phyloP scores from a whole-genome alignment of 2,797 vertebrate species.

The Chelmon rostratus region DNA sequence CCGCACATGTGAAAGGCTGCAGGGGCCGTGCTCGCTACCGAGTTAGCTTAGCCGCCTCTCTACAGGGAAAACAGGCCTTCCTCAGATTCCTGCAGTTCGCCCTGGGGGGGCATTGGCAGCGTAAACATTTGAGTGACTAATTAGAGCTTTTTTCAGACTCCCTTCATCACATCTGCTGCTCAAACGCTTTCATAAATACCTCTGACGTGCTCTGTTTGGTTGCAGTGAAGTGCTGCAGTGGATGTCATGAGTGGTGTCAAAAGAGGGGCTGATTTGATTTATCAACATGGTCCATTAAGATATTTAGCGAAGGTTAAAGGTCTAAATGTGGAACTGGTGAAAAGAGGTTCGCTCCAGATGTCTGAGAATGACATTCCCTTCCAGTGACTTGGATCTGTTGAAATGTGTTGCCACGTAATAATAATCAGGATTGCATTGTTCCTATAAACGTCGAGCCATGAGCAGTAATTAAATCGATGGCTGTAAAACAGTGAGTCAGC shows the following conservation, averaged over 20 bases:
- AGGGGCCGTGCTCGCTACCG: slow-evolving; percentile 28
- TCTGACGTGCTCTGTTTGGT: slow-evolving; percentile 52
- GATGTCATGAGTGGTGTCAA: slow-evolving; percentile 36
- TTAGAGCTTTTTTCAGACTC: slow-evolving; percentile 41
- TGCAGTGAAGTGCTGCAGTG: slow-evolving; percentile 30
- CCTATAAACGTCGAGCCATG: slow-evolving; percentile 28
- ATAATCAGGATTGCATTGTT: slow-evolving; percentile 15
- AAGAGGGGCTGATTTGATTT: slow-evolving; percentile 43
- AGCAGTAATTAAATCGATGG: slow-evolving; percentile 42
- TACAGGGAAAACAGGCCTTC: slow-evolving; percentile 32
- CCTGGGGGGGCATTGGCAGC: slow-evolving; percentile 30
- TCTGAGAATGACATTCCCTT: slow-evolving; percentile 12
- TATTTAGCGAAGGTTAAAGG: slow-evolving; percentile 41
- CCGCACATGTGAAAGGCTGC: slow-evolving; percentile 39
- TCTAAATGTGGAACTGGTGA: slow-evolving; percentile 5
- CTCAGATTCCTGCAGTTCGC: slow-evolving; percentile 35
- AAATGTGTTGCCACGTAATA: background rate
- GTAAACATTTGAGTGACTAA: slow-evolving; percentile 72
- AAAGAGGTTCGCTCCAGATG: slow-evolving; percentile 9
- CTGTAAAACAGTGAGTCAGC: slow-evolving; percentile 60
- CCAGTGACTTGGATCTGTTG: slow-evolving; percentile 33
- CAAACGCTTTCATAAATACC: slow-evolving; percentile 54
- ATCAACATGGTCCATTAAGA: slow-evolving; percentile 26
- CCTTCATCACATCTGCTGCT: slow-evolving; percentile 57
- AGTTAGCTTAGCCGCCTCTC: slow-evolving; percentile 38